Conservation (phyloP, 2,888 invertebrate genomes). For the Eristalinus aeneus region DNA sequence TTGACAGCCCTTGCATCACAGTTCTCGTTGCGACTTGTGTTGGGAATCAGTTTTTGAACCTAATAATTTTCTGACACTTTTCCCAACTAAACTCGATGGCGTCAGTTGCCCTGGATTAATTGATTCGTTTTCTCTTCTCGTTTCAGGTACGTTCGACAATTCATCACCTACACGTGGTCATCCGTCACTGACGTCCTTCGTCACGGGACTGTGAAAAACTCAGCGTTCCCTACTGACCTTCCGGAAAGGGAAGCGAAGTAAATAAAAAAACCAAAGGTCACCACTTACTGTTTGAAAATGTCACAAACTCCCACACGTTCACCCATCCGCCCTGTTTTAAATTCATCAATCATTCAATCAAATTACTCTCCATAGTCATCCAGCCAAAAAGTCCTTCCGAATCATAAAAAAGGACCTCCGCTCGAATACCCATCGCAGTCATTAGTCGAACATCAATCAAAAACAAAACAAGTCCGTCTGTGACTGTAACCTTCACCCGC, state of each 20-base stretch:
- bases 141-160: conserved; percentile 24
- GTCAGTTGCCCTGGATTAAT: not conserved
- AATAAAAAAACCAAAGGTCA: not conserved
- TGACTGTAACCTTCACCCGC: not conserved
- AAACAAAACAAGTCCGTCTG: conserved; percentile 5
- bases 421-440: conserved; percentile 25
- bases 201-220: not conserved
- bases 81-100: not conserved
- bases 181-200: not conserved
- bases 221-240: not conserved
- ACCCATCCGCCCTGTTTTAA: not conserved
- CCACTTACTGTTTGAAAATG: not conserved
- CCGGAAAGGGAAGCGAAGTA: not conserved
- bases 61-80: not conserved
- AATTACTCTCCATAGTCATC: conserved; percentile 18
- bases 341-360: conserved; percentile 42
- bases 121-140: conserved; percentile 5
- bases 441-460: conserved; percentile 45
- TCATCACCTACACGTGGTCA: not conserved
- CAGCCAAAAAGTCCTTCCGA: conserved; percentile 23
- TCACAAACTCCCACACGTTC: not conserved
- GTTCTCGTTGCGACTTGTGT: too few relatives aligned
- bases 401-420: conserved; percentile 19
- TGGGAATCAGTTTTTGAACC: too few relatives aligned
- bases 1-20: too few relatives aligned